phyloP scores from a whole-genome alignment of 1,140 invertebrate species.

The Formica selysi region DNA sequence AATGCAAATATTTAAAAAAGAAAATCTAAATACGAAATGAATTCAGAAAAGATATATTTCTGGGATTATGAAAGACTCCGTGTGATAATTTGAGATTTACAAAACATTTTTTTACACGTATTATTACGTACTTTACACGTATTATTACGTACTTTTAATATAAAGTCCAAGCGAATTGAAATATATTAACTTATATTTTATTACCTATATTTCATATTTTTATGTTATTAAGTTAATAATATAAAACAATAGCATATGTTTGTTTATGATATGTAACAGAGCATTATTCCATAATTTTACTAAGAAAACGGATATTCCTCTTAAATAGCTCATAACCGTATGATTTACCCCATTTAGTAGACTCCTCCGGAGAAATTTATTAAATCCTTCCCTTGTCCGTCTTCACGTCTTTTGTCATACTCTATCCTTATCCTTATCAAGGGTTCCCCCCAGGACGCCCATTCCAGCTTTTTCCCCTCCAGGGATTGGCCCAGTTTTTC shows the following conservation, averaged over 20 bases:
- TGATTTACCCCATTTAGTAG: constrained; percentile 57
- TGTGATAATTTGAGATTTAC: not conserved
- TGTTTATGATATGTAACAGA: not conserved
- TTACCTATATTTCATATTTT: not conserved
- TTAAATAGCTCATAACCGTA: constrained; percentile 38
- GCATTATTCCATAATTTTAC: not conserved
- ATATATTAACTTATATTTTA: not conserved
- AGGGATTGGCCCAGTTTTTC: constrained; percentile 61
- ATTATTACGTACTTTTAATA: not conserved
- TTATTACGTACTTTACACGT: not conserved
- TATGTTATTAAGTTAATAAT: not conserved
- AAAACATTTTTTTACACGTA: not conserved
- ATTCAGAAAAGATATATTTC: not conserved
- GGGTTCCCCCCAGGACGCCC: constrained; percentile 5
- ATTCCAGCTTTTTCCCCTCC: constrained; percentile 27
- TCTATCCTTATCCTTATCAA: constrained; percentile 38
- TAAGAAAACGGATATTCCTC: not conserved
- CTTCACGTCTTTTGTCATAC: constrained; percentile 53
- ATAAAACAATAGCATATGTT: not conserved
- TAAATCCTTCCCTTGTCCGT: constrained; percentile 41
- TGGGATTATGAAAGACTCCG: not conserved
- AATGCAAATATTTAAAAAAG: constrained; percentile 23
- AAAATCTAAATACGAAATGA: not conserved
- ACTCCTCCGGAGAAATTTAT: constrained; percentile 60
- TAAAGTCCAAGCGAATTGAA: not conserved